Evolutionary conservation across 2,113 vertebrate genomes (phyloP), one percentile per base, ranked within the genome.

Genomic region (Ptilorrhoa leucosticta): DNA sequence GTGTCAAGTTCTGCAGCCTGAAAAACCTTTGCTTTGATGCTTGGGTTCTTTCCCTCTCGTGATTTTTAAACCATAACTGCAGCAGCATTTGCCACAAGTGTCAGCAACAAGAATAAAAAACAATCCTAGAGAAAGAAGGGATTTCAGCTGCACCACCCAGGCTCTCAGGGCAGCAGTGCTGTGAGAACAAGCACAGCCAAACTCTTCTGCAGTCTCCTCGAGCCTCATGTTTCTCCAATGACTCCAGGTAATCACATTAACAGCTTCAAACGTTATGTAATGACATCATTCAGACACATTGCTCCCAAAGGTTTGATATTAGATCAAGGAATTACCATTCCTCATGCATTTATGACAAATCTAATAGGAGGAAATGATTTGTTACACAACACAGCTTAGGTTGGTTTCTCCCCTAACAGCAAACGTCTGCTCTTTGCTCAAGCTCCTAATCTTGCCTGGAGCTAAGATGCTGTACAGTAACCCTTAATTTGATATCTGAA

Each of bases 231-330:
- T 92, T 30, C 77, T 84, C 56, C 90, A 82, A 1, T 61, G 93
- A 91, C 37, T 79, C 60, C 87, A 97, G 95, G 91, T 96, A 97
- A 97, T 94, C 96, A 54, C 37, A 95, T 97, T 95, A 97, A 89
- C 87, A 72, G 93, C 83, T 92, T 79, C 92, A 40, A 89, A 78
- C 77, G 44, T 90, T 85, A 70, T 54, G 76, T 63, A 53, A 89
- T 96, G 97, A 96, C 96, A 97, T 97, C 97, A 97, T 44, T 96
- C 97, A 94, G 90, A 87, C 73, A 76, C 75, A 97, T 78, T 56
- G 93, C 79, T 97, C 97, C 96, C 96, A 35, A 83, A 86, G 91
- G 96, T 70, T 87, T 90, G 78, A 30, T 82, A 90, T 89, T 82
- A 94, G 91, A 94, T 93, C 71, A 69, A 88, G 78, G 77, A 87